Percentiles rank a stretch among this genome's conserved stretches.
Evolutionary conservation across 2,888 invertebrate genomes (phyloP).

Genomic region (Mesodorylaimus sp.): DNA sequence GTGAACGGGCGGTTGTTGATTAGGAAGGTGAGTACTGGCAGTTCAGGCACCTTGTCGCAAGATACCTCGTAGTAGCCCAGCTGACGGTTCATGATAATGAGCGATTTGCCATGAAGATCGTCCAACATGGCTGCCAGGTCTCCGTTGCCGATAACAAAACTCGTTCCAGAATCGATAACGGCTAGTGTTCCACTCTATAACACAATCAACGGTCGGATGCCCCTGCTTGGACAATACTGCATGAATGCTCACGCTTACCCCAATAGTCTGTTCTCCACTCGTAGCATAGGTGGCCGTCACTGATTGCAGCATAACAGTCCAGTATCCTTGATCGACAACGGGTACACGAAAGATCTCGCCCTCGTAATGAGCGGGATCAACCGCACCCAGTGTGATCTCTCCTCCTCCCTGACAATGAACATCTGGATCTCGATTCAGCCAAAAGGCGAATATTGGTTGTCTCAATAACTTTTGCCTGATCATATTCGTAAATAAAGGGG

Average conservation of each 20-base stretch:
- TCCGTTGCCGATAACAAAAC: too few species aligned
- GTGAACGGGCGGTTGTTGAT: not conserved
- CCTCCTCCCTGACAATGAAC: not conserved
- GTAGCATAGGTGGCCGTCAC: not conserved
- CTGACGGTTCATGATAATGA: too few species aligned
- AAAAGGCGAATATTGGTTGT: not conserved
- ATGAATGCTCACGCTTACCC: too few species aligned
- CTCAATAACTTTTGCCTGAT: not conserved
- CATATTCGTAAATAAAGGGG: not conserved
- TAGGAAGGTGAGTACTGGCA: not conserved
- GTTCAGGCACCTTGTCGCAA: not conserved
- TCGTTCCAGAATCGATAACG: too few species aligned
- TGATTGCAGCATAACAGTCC: not conserved
- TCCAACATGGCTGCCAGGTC: too few species aligned
- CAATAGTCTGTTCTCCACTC: too few species aligned
- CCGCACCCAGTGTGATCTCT: not conserved
- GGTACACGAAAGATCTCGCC: too few species aligned
- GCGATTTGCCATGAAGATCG: too few species aligned
- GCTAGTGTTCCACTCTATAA: too few species aligned
- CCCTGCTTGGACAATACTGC: too few species aligned
- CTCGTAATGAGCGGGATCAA: not conserved
- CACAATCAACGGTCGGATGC: too few species aligned
- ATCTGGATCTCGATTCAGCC: not conserved
- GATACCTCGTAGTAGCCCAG: too few species aligned
- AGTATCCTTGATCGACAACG: slow-evolving; percentile 1